phyloP scores from a whole-genome alignment of 2,797 vertebrate species.

The Enteromius anoplus region DNA sequence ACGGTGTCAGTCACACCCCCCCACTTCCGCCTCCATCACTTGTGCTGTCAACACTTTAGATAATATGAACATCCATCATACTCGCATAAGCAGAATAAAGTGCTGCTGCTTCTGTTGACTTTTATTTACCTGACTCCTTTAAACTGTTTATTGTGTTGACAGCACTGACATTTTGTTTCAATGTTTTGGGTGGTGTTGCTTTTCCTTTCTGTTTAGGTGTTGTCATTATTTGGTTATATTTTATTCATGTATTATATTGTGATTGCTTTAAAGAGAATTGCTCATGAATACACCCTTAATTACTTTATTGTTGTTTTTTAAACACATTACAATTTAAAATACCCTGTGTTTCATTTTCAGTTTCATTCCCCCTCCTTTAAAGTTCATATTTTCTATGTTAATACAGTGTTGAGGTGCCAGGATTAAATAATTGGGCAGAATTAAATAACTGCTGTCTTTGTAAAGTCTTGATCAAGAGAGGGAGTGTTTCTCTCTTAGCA shows the following conservation, averaged over 20 bases:
- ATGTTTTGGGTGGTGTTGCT: neutral
- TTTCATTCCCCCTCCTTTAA: neutral
- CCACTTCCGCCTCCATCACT: slow-evolving; percentile 32
- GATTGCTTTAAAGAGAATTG: neutral
- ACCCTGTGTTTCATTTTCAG: neutral
- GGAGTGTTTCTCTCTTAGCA: slow-evolving; percentile 4
- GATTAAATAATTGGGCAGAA: neutral
- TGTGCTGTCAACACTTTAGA: slow-evolving; percentile 28
- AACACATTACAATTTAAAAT: neutral
- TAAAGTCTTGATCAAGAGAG: neutral
- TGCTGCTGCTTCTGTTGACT: neutral
- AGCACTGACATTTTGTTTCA: neutral
- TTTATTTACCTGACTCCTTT: neutral
- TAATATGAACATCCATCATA: neutral
- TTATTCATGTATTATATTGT: neutral
- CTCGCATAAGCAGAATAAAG: neutral
- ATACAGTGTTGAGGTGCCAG: neutral
- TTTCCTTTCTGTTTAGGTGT: neutral
- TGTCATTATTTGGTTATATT: neutral
- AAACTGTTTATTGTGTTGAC: neutral
- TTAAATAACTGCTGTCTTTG: neutral
- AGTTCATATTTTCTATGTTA: neutral
- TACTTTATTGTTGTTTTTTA: neutral
- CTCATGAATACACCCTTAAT: neutral
- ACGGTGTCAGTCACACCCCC: slow-evolving; percentile 10